Evolutionary conservation across 2,113 vertebrate species (phyloP).

Genomic region (Pelvicachromis taeniatus): DNA sequence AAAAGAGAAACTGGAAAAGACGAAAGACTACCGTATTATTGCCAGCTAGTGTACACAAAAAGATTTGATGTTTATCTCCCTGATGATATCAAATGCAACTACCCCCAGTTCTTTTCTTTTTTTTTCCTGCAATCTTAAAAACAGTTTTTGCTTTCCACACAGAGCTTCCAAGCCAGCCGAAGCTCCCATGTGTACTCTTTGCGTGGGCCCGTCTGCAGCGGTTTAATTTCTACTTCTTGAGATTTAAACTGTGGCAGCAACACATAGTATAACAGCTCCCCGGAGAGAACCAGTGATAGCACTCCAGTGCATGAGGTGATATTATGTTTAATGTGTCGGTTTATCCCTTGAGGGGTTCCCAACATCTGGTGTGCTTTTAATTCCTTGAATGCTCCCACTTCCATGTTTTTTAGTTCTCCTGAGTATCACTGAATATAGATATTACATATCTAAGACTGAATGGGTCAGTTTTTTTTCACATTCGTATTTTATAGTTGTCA

Average conservation of each 20-base stretch:
- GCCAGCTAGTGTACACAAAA: not conserved
- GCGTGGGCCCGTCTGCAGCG: slow-evolving; percentile 30
- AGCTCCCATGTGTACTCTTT: slow-evolving; percentile 40
- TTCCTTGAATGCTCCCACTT: slow-evolving; percentile 21
- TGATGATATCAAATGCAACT: not conserved
- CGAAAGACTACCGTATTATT: not conserved
- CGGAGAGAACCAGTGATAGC: slow-evolving; percentile 57
- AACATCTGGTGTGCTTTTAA: slow-evolving; percentile 63
- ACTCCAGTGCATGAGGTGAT: slow-evolving; percentile 61
- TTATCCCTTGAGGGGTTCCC: slow-evolving; percentile 61
- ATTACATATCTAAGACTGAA: not conserved
- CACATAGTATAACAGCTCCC: slow-evolving; percentile 64
- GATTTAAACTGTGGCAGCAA: slow-evolving; percentile 61
- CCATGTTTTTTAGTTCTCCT: not conserved
- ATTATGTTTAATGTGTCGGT: slow-evolving; percentile 71
- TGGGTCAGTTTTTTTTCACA: not conserved
- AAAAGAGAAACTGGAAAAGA: not conserved
- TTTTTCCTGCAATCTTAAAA: not conserved
- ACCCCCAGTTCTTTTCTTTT: not conserved
- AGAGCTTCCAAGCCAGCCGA: slow-evolving; percentile 11
- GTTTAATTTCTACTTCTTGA: slow-evolving; percentile 56
- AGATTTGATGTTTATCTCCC: slow-evolving; percentile 16
- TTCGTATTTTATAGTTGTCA: not conserved
- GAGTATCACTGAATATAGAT: not conserved
- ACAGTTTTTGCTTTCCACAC: not conserved